phyloP scores from a whole-genome alignment of 2,888 invertebrate species.

The Abrostola triplasia region DNA sequence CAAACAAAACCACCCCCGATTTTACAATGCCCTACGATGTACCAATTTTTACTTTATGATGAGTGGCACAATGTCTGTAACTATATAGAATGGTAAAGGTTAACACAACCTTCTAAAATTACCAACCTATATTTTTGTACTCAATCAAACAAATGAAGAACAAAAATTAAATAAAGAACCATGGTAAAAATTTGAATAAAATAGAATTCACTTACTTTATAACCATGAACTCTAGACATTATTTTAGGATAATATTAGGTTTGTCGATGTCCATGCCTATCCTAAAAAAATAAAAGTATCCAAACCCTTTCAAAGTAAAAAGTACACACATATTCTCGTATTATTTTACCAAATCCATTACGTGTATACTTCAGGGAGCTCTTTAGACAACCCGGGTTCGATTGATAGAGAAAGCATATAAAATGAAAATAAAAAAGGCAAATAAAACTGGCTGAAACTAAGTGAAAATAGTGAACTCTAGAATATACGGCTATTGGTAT shows the following conservation, averaged over 20 bases:
- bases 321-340: constrained; percentile 48
- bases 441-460: constrained; percentile 1
- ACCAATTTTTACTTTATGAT: no score
- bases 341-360: constrained; percentile 61
- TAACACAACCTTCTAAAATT: no score
- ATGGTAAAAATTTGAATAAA: neutral
- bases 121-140: no score
- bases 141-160: no score
- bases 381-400: constrained; percentile 51
- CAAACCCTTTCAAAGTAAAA: constrained; percentile 47
- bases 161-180: no score
- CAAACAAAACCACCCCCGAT: no score
- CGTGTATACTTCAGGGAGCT: constrained; percentile 53
- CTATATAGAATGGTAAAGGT: no score
- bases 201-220: constrained; percentile 12
- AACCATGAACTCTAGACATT: constrained; percentile 12
- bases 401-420: constrained; percentile 49
- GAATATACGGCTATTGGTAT: neutral
- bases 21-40: no score
- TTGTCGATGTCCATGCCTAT: constrained; percentile 15
- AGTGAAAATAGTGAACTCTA: neutral
- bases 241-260: constrained; percentile 26
- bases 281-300: constrained; percentile 33
- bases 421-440: constrained; percentile 46
- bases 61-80: no score